These are phyloP conservation scores for Lepidochrysops patricia DNA, from an alignment of 2,888 invertebrate species.

Conservation along the genomic window DNA sequence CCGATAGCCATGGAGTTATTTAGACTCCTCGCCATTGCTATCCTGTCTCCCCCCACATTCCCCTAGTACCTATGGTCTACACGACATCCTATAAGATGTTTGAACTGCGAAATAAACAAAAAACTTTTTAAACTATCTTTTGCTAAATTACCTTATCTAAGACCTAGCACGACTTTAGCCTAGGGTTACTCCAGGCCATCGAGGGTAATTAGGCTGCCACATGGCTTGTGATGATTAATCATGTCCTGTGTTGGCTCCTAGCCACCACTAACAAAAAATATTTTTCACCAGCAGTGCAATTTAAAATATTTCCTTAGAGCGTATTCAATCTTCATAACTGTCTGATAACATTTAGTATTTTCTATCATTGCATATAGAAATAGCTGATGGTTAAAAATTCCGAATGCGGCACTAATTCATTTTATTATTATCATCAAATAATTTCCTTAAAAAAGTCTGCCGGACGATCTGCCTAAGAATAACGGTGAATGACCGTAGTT, in stretches of 20 bases:
- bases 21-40: too few relatives aligned
- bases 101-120: not conserved
- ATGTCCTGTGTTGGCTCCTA: conserved; percentile 1
- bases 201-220: conserved; percentile 4
- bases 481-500: too few relatives aligned
- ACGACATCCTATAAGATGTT: too few relatives aligned
- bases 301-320: not conserved
- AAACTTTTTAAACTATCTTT: too few relatives aligned
- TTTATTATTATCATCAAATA: too few relatives aligned
- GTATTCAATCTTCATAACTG: not conserved
- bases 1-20: too few relatives aligned
- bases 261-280: conserved; percentile 5
- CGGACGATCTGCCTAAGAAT: too few relatives aligned
- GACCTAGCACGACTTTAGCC: not conserved
- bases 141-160: not conserved
- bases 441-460: too few relatives aligned
- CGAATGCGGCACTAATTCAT: not conserved
- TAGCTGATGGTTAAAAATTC: not conserved
- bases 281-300: not conserved
- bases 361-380: not conserved
- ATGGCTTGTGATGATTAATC: conserved; percentile 15
- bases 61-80: too few relatives aligned
- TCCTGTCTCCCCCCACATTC: too few relatives aligned
- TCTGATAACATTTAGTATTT: not conserved
- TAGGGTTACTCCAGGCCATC: not conserved